phyloP scores from a whole-genome alignment of 1,140 invertebrate species.

The Euborellia annulipes region DNA sequence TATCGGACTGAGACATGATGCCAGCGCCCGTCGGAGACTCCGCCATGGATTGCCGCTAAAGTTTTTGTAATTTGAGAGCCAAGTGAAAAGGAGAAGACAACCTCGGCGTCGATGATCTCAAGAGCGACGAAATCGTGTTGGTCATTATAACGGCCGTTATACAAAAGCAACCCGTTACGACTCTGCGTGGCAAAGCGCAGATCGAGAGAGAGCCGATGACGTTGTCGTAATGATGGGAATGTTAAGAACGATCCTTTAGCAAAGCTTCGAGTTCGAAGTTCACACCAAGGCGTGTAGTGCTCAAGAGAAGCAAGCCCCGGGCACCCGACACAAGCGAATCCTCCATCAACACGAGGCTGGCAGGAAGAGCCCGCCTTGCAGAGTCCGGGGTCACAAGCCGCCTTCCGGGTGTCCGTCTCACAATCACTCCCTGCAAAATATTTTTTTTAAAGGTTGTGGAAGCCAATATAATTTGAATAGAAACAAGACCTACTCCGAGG shows the following conservation, averaged over 20 bases:
- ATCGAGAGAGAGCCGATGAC: conserved; percentile 71
- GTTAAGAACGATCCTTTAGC: conserved; percentile 73
- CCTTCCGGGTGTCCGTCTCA: conserved; percentile 53
- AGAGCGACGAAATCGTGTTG: conserved; percentile 88
- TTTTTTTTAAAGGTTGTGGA: too few species aligned
- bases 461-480: too few species aligned
- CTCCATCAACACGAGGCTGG: conserved; percentile 40
- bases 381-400: conserved; percentile 42
- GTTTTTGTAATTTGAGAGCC: conserved; percentile 56
- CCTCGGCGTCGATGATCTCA: conserved; percentile 55
- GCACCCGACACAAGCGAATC: conserved; percentile 66
- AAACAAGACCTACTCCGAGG: too few species aligned
- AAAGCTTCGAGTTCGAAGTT: conserved; percentile 72
- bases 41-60: conserved; percentile 50
- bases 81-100: conserved; percentile 82
- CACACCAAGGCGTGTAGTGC: conserved; percentile 52
- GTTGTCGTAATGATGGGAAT: conserved; percentile 71
- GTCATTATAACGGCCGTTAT: conserved; percentile 93
- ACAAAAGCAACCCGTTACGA: conserved; percentile 69
- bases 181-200: conserved; percentile 76
- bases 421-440: conserved; percentile 57
- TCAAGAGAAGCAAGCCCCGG: conserved; percentile 33
- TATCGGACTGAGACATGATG: conserved; percentile 80
- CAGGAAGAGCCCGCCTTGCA: conserved; percentile 56
- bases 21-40: conserved; percentile 83